These are phyloP conservation scores for Lasioglossum pauxillum DNA, from an alignment of 2,888 invertebrate genomes.

Conservation along the genomic window DNA sequence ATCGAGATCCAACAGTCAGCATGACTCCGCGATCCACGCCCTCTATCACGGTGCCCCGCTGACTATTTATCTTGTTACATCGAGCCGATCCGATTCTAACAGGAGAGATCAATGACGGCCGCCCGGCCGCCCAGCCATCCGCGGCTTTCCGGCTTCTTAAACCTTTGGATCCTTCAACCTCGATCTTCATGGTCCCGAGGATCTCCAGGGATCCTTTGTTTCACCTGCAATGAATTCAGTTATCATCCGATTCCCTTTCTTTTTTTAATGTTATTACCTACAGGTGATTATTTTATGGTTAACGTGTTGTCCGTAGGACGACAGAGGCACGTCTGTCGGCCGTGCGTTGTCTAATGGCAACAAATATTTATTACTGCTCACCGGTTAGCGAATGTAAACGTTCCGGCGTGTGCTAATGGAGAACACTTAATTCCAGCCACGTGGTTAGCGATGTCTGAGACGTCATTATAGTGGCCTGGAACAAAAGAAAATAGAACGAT, in stretches of 20 bases:
- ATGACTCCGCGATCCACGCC: conserved; percentile 74
- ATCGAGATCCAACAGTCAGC: conserved; percentile 72
- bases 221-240: conserved; percentile 10
- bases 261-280: background rate
- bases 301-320: conserved; percentile 18
- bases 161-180: conserved; percentile 11
- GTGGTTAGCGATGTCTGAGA: background rate
- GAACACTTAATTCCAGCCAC: conserved; percentile 58
- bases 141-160: conserved; percentile 69
- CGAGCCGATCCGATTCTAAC: conserved; percentile 80
- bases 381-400: conserved; percentile 61
- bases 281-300: background rate
- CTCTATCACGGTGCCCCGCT: conserved; percentile 75
- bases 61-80: conserved; percentile 82
- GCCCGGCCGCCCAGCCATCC: conserved; percentile 66
- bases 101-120: conserved; percentile 78
- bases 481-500: background rate
- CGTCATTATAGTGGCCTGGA: background rate
- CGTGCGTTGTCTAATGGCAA: conserved; percentile 76
- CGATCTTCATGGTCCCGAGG: background rate
- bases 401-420: conserved; percentile 58
- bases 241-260: background rate
- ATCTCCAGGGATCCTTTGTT: background rate
- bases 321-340: conserved; percentile 56
- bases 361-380: conserved; percentile 73